phyloP scores from a whole-genome alignment of 2,797 vertebrate genomes.

The Poecilia wingei region DNA sequence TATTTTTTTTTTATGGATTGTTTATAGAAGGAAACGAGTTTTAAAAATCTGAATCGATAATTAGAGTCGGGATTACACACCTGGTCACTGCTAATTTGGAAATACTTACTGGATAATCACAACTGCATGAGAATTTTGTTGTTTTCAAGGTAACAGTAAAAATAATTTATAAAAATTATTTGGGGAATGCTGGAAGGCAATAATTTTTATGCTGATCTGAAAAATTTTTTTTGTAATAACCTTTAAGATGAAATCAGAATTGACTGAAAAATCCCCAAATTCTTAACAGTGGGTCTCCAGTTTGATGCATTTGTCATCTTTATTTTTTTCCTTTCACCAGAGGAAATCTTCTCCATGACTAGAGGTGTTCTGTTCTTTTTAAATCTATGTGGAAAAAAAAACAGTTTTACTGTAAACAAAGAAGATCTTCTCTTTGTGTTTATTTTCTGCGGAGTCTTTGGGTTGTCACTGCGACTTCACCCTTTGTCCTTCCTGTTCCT shows the following conservation, averaged over 20 bases:
- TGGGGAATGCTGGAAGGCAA: not conserved
- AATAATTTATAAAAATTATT: not conserved
- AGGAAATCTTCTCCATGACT: not conserved
- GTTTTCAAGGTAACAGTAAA: not conserved
- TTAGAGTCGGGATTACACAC: not conserved
- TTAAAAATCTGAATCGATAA: too few relatives aligned
- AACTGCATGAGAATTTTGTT: not conserved
- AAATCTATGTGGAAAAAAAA: conserved; percentile 13
- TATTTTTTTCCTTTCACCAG: conserved; percentile 1
- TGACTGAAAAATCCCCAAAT: not conserved
- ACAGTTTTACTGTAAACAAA: conserved; percentile 32
- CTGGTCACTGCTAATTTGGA: not conserved
- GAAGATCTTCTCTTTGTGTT: conserved; percentile 25
- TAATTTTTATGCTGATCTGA: not conserved
- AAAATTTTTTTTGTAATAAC: not conserved
- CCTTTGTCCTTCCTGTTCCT: conserved; percentile 47
- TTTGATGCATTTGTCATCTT: conserved; percentile 8
- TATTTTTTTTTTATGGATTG: not conserved
- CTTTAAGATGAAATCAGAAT: not conserved
- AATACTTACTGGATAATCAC: not conserved
- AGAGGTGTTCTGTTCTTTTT: conserved; percentile 24
- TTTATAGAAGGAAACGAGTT: not conserved
- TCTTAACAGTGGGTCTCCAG: not conserved
- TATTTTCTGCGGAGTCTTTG: conserved; percentile 31
- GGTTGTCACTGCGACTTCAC: conserved; percentile 12